Conservation (phyloP, 2,113 vertebrate genomes). For the Phycodurus eques region DNA sequence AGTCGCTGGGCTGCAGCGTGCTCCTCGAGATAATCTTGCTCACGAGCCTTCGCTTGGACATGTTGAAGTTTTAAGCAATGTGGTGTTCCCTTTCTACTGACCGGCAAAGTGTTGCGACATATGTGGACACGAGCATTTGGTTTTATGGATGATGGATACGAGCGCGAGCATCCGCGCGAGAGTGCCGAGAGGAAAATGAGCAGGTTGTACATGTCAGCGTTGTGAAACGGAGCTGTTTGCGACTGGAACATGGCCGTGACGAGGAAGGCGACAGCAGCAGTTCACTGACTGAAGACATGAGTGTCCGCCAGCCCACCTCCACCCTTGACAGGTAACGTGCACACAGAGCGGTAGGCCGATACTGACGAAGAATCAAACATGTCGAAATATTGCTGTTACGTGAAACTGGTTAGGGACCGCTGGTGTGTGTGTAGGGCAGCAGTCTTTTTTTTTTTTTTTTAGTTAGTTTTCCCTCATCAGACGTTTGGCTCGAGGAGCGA, state of each 20-base stretch:
- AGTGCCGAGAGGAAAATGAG: background rate
- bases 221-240: background rate
- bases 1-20: background rate
- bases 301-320: slow-evolving; percentile 71
- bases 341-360: too few relatives aligned
- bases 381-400: too few relatives aligned
- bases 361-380: background rate
- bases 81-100: background rate
- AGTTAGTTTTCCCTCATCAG: too few relatives aligned
- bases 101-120: background rate
- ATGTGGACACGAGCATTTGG: background rate
- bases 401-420: too few relatives aligned
- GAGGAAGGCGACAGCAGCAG: slow-evolving; percentile 21
- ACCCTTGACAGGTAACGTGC: slow-evolving; percentile 74
- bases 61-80: background rate
- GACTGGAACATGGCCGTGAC: slow-evolving; percentile 34
- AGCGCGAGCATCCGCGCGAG: background rate
- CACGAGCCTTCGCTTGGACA: background rate
- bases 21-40: background rate
- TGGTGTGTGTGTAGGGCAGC: too few relatives aligned
- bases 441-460: too few relatives aligned
- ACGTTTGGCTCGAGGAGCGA: background rate
- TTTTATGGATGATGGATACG: background rate
- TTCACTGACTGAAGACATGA: slow-evolving; percentile 69
- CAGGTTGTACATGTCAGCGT: background rate